Base-by-base conservation (phyloP, 2,113 vertebrate genomes). In the Lophura nycthemera region DNA sequence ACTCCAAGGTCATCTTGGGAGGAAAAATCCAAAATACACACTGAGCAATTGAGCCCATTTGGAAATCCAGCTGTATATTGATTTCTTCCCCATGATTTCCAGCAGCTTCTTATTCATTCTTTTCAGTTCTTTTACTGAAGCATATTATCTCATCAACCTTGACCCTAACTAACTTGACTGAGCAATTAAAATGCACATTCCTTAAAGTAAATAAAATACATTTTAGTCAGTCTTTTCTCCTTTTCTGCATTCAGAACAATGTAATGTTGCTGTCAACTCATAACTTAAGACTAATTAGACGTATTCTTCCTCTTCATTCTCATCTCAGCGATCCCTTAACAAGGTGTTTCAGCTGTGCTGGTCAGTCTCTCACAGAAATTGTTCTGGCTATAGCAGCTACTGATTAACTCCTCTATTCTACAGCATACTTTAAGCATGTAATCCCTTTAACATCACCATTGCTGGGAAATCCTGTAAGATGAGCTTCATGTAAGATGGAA, bases 401-500 rank as follows among this genome's bases (percentile, higher is more conserved):
- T 27, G 69, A 81, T 11, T 81, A 63, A 67, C n/a, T 76, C 42
- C 24, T 16, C 72, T 29, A 5, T 56, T 29, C 16, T 70, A 36
- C 27, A 63, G 11, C 8, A 34, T 30, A n/a, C 19, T 73, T 1
- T n/a, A 83, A 38, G 54, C 7, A 80, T 10, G 14, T 65, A 36
- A 80, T 67, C 9, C 38, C 83, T 65, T 17, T 59, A 63, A 88
- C 11, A 71, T 52, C 5, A 1, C 27, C 8, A 60, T 89, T 71
- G 27, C 19, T 29, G 20, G 14, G 79, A 61, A 82, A 61, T 25
- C 4, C 4, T 40, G 52, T 64, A 75, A 21, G 34, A 60, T 4
- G 3, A 13, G 10, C 3, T 25, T 67, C 16, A 64, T 1, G 0
- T 0, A 54, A 59, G 18, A 40, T 43, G 15, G 83, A 84, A 80